These are phyloP conservation scores for Pseudomyrmex cubaensis DNA, from an alignment of 1,140 invertebrate species.

Conservation along the genomic window DNA sequence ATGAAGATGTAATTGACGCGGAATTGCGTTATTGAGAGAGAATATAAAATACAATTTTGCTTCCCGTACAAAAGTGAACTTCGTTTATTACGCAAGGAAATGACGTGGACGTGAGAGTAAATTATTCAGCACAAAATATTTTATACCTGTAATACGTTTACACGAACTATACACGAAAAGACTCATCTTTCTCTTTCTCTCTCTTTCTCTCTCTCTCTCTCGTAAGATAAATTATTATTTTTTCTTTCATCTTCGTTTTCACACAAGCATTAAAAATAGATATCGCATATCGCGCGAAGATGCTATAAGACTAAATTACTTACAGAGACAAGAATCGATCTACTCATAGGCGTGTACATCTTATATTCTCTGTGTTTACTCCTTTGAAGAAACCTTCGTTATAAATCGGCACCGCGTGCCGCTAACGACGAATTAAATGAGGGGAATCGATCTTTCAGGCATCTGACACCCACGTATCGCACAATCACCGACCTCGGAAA, in stretches of 20 bases:
- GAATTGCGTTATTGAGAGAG: background rate
- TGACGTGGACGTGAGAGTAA: constrained; percentile 11
- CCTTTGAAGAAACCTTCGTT: background rate
- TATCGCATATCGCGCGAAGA: constrained; percentile 13
- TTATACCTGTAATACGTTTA: background rate
- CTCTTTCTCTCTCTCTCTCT: too few species aligned
- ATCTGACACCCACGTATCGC: constrained; percentile 24
- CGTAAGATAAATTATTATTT: too few species aligned
- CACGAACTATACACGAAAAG: too few species aligned
- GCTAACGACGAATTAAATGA: constrained; percentile 50
- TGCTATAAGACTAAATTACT: background rate
- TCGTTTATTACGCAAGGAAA: background rate
- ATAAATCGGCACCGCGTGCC: constrained; percentile 31
- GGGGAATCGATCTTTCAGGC: constrained; percentile 44
- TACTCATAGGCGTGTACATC: background rate
- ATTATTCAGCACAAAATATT: constrained; percentile 15
- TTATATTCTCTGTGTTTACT: background rate
- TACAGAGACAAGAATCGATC: background rate
- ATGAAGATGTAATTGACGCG: background rate
- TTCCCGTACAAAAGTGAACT: constrained; percentile 2
- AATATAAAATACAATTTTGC: background rate
- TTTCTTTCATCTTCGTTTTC: background rate
- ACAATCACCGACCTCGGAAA: constrained; percentile 21
- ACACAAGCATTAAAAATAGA: background rate
- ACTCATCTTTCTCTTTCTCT: too few species aligned